Percentiles rank a stretch among this genome's conserved stretches.
phyloP scores from a whole-genome alignment of 1,140 invertebrate genomes.

The Gonioctena quinquepunctata region DNA sequence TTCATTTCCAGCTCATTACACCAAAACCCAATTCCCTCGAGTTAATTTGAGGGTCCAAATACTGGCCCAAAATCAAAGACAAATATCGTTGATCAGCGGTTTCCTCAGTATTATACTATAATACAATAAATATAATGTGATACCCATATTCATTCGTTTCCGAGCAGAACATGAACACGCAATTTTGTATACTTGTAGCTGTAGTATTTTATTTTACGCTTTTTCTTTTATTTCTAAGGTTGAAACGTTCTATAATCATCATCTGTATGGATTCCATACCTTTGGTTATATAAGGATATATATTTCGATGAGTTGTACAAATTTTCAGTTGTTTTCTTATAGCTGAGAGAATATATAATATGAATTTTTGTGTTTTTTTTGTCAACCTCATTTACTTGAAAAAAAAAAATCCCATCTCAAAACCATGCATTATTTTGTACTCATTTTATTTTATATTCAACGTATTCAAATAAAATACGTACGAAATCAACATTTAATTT shows the following conservation, averaged over 20 bases:
- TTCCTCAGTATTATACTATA: not conserved
- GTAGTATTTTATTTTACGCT: not conserved
- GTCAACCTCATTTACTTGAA: not conserved
- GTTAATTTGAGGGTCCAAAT: not conserved
- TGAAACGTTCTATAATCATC: not conserved
- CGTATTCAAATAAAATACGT: too few relatives aligned
- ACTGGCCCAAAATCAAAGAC: not conserved
- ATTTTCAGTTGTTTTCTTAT: not conserved
- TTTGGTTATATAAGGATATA: not conserved
- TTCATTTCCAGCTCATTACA: too few relatives aligned
- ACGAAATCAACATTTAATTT: too few relatives aligned
- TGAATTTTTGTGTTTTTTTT: slow-evolving; percentile 55
- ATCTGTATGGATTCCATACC: not conserved
- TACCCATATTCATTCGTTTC: not conserved
- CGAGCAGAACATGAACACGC: not conserved
- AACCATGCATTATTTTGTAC: too few relatives aligned
- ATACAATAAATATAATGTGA: not conserved
- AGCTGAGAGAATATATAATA: slow-evolving; percentile 52
- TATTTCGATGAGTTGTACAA: not conserved
- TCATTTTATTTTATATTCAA: too few relatives aligned
- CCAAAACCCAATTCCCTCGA: too few relatives aligned
- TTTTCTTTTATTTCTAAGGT: too few relatives aligned
- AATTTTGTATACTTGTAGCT: not conserved
- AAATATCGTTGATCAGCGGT: not conserved
- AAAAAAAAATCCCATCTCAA: not conserved